A percentile compares a stretch with the other conserved stretches of the same genome.
These are phyloP conservation scores for Cynopterus brachyotis DNA, from an alignment of 2,113 vertebrate genomes.

Conservation along the genomic window DNA sequence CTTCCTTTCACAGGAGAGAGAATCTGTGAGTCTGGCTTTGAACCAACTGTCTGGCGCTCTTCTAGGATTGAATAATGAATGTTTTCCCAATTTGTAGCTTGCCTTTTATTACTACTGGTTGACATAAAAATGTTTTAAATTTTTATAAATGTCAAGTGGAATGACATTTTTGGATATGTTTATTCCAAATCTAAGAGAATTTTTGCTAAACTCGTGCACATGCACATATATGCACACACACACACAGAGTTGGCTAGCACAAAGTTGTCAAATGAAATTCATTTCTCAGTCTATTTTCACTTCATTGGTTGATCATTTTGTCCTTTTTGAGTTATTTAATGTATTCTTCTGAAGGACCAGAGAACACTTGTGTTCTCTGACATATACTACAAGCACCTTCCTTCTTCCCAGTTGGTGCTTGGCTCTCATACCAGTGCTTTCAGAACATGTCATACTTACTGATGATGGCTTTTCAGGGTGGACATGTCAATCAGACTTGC, in stretches of 20 bases:
- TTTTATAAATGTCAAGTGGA: background rate
- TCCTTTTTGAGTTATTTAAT: background rate
- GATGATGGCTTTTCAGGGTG: background rate
- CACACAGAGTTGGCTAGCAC: background rate
- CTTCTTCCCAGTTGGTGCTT: rapidly evolving
- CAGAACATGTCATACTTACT: rapidly evolving
- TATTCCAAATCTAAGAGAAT: background rate
- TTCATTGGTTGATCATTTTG: background rate
- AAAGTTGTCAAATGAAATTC: background rate
- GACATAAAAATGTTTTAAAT: background rate
- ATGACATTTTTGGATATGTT: background rate
- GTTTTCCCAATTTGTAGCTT: background rate
- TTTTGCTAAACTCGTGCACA: background rate
- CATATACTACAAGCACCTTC: too few species aligned
- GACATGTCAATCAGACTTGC: background rate
- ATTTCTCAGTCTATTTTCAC: background rate
- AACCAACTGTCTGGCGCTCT: too few species aligned
- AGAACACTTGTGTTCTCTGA: background rate
- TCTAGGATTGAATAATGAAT: background rate
- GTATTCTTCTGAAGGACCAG: background rate
- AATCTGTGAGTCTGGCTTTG: background rate
- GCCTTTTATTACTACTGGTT: background rate
- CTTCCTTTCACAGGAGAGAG: background rate
- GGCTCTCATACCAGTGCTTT: background rate
- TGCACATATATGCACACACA: too few species aligned